These are phyloP conservation scores for Schizopygopsis pylzovi DNA, from an alignment of 2,797 vertebrate genomes.

Conservation along the genomic window DNA sequence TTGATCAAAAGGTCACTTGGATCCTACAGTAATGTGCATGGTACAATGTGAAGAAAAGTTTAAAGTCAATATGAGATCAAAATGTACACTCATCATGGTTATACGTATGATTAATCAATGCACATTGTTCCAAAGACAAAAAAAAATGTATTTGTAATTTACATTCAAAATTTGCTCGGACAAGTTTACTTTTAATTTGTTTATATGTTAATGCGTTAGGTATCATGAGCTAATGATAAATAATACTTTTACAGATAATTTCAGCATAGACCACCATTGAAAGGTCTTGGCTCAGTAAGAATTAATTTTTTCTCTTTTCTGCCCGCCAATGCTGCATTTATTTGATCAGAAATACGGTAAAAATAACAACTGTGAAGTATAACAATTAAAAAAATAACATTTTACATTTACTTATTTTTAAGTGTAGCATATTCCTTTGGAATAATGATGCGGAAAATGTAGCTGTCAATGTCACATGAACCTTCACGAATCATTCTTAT, in stretches of 20 bases:
- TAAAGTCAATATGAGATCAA: conserved; percentile 1
- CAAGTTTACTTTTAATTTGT: too few relatives aligned
- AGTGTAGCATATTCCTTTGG: too few relatives aligned
- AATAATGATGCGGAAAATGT: too few relatives aligned
- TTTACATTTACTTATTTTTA: too few relatives aligned
- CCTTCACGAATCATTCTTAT: too few relatives aligned
- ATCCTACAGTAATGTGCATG: neutral
- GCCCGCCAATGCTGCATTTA: neutral
- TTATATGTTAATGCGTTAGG: neutral
- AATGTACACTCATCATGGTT: neutral
- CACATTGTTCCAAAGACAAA: neutral
- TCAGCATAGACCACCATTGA: neutral
- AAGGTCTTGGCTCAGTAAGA: neutral
- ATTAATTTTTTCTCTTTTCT: neutral
- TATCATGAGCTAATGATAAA: neutral
- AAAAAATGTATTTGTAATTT: neutral
- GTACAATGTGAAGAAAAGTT: neutral
- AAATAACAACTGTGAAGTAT: too few relatives aligned
- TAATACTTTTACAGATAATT: neutral
- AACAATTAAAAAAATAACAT: too few relatives aligned
- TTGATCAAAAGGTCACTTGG: conserved; percentile 43
- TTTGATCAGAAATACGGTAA: too few relatives aligned
- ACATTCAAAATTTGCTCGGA: neutral
- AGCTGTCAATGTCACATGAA: too few relatives aligned
- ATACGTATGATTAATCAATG: neutral